Evolutionary conservation across 1,140 invertebrate genomes (phyloP).

Genomic region (Leguminivora glycinivorella): DNA sequence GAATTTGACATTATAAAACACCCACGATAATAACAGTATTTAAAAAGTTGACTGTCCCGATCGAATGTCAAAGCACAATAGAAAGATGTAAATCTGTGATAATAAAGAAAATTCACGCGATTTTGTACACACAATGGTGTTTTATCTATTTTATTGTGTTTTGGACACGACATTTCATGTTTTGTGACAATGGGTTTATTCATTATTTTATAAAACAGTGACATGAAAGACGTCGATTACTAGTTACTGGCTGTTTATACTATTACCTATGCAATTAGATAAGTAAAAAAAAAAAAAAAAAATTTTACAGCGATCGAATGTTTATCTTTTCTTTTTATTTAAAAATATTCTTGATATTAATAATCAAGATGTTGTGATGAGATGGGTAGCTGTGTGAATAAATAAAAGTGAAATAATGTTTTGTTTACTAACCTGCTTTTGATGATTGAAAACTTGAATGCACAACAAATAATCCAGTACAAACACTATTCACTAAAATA

Average conservation of each 20-base stretch:
- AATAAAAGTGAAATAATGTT: constrained; percentile 25
- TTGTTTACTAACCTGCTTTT: constrained; percentile 47
- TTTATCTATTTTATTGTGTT: constrained; percentile 27
- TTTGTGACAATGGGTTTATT: constrained; percentile 24
- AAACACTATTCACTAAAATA: constrained; percentile 35
- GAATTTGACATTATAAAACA: constrained; percentile 18
- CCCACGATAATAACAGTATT: neutral
- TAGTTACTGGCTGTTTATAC: constrained; percentile 7
- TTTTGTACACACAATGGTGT: constrained; percentile 17
- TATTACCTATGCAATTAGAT: neutral
- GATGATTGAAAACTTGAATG: constrained; percentile 31
- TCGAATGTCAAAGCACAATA: constrained; percentile 28
- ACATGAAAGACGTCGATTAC: constrained; percentile 11
- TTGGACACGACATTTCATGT: constrained; percentile 24
- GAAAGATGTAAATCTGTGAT: constrained; percentile 22
- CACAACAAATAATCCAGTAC: constrained; percentile 34
- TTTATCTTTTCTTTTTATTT: neutral
- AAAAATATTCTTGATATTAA: neutral
- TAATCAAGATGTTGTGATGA: neutral
- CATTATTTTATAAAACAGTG: constrained; percentile 13
- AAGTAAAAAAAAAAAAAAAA: neutral
- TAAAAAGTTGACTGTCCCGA: constrained; percentile 16
- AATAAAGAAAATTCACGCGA: constrained; percentile 25
- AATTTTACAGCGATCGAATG: neutral
- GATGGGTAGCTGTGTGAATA: neutral